Evolutionary conservation across 2,888 invertebrate genomes (phyloP), one percentile per base, ranked within the genome.

Genomic region (Mongoloraphidia duomilia): DNA sequence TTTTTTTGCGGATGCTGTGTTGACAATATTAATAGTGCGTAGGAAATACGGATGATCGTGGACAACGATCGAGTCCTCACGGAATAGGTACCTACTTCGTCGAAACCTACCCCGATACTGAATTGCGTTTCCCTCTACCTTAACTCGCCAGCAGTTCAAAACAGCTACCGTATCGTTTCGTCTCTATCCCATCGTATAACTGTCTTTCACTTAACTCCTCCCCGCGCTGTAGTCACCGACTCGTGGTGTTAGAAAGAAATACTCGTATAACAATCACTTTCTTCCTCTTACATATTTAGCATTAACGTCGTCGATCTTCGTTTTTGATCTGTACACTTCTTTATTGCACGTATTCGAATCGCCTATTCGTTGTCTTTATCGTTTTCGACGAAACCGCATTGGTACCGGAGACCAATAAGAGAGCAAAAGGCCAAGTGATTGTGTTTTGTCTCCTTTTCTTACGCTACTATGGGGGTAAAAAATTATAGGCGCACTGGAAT

Each of bases 61-160:
- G 26, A 26, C 26, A 26, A 6, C 26, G 26, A 26, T 26, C 26
- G 26, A 26, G 26, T 26, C 26, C 26, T 26, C 26, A 26, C 26
- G 26, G 26, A 26, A 26, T 26, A 26, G 26, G 26, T 26, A 42
- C 41, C 36, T 41, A 12, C 43, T 38, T 38, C 17, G 42, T 43
- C 48, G 43, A 43, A 48, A 48, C 67, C 70, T 68, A 74, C 75
- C 77, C 76, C 73, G 75, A 75, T 73, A 70, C 73, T 67, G 66
- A 66, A 60, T 63, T 26, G 41, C 17, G 10, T 17, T 42, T 42
- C 42, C 42, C 42, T 42, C 42, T 42, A 42, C 42, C 33, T 14
- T 12, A 17, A 26, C 42, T 14, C 42, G 14, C 33, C 26, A 26
- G 42, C 42, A 14, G 33, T 34, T 39, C 40, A 39, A 39, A 12